Conservation (phyloP, 2,113 vertebrate genomes). For the Capreolus pygargus region DNA sequence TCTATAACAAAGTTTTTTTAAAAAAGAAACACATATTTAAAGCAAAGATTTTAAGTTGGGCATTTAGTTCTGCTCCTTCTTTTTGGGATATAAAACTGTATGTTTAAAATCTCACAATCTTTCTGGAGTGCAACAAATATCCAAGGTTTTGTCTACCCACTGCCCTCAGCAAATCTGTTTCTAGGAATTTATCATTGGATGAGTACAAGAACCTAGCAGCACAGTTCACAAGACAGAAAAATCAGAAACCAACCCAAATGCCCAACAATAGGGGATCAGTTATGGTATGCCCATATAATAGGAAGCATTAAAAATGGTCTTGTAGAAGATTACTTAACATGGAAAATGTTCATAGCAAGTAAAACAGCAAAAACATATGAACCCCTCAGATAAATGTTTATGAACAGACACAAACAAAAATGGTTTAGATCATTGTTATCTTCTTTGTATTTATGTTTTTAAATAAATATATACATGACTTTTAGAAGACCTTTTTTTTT, state of each 20-base stretch:
- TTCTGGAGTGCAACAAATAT: neutral
- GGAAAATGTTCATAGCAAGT: neutral
- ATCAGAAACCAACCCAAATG: slow-evolving; percentile 15
- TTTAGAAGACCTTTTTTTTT: neutral
- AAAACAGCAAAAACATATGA: neutral
- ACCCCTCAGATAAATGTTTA: neutral
- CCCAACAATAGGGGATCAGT: neutral
- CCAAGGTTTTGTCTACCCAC: neutral
- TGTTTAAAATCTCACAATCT: neutral
- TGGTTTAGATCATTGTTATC: neutral
- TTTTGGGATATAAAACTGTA: neutral
- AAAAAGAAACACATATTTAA: neutral
- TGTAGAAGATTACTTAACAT: neutral
- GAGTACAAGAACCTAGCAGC: neutral
- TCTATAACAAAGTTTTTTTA: neutral
- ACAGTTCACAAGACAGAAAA: neutral
- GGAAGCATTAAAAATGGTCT: neutral
- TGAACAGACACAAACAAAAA: neutral
- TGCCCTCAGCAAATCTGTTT: neutral
- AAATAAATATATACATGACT: neutral
- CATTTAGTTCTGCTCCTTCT: neutral
- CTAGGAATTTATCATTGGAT: neutral
- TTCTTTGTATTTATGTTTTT: slow-evolving; percentile 26
- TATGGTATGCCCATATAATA: neutral
- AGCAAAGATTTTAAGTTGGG: neutral